phyloP scores from a whole-genome alignment of 2,113 vertebrate genomes.

The Rhinogobius similis region DNA sequence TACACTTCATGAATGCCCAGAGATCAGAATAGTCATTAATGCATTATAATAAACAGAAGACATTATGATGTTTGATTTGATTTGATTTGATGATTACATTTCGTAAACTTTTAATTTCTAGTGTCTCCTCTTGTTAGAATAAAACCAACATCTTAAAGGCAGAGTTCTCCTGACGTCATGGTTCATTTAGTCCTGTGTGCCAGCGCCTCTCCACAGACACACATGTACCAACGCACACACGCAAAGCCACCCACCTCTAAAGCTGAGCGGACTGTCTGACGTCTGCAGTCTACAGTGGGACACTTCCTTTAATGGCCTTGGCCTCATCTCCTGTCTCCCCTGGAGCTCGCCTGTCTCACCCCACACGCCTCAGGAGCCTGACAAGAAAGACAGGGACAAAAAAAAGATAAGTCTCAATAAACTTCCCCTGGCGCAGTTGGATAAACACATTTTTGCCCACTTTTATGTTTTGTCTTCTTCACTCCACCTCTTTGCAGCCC shows the following conservation, averaged over 20 bases:
- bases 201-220: background rate
- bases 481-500: slow-evolving; percentile 7
- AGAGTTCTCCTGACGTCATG: slow-evolving; percentile 20
- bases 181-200: slow-evolving; percentile 33
- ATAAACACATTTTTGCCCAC: slow-evolving; percentile 49
- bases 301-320: slow-evolving; percentile 65
- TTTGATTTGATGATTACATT: background rate
- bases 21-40: background rate
- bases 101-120: too few species aligned
- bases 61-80: too few species aligned
- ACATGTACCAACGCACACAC: slow-evolving; percentile 10
- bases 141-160: background rate
- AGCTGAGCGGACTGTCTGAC: slow-evolving; percentile 63
- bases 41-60: too few species aligned
- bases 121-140: slow-evolving; percentile 1
- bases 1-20: background rate
- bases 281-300: slow-evolving; percentile 45
- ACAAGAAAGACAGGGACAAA: slow-evolving; percentile 28
- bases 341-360: slow-evolving; percentile 59
- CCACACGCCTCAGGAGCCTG: slow-evolving; percentile 52
- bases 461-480: slow-evolving; percentile 23
- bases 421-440: slow-evolving; percentile 40
- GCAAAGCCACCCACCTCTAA: slow-evolving; percentile 53
- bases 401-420: slow-evolving; percentile 29
- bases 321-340: slow-evolving; percentile 63